These are phyloP conservation scores for Aphelinus atriplicis DNA, from an alignment of 1,140 invertebrate species.

Conservation along the genomic window DNA sequence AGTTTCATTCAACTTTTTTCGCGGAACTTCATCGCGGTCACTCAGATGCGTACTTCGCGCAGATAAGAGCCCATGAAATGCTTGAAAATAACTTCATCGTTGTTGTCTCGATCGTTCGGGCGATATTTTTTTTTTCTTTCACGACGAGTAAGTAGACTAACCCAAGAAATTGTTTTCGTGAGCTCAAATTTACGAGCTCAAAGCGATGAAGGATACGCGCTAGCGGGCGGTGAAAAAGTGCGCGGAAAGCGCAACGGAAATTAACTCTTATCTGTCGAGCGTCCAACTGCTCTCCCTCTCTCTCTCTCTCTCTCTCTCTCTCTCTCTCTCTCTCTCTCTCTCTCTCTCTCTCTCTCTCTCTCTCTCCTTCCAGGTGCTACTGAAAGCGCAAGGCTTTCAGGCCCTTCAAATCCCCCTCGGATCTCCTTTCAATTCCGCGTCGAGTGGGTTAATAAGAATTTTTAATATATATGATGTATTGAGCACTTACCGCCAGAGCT, in stretches of 20 bases:
- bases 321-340: neutral
- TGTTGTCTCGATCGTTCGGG: neutral
- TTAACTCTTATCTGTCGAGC: constrained; percentile 33
- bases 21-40: neutral
- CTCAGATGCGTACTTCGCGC: too few relatives aligned
- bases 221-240: neutral
- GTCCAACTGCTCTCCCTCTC: neutral
- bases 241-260: constrained; percentile 21
- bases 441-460: constrained; percentile 18
- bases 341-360: neutral
- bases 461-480: constrained; percentile 23
- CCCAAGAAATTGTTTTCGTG: constrained; percentile 19
- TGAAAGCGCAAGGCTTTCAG: too few relatives aligned
- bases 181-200: constrained; percentile 13
- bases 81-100: neutral
- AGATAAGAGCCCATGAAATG: too few relatives aligned
- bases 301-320: neutral
- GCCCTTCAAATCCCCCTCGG: too few relatives aligned
- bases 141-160: neutral
- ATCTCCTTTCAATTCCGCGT: constrained; percentile 9
- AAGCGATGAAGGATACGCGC: neutral
- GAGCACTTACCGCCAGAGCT: neutral
- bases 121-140: too few relatives aligned
- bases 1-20: neutral
- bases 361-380: neutral